These are phyloP conservation scores for Hyles euphorbiae DNA, from an alignment of 1,140 invertebrate genomes.

Conservation along the genomic window DNA sequence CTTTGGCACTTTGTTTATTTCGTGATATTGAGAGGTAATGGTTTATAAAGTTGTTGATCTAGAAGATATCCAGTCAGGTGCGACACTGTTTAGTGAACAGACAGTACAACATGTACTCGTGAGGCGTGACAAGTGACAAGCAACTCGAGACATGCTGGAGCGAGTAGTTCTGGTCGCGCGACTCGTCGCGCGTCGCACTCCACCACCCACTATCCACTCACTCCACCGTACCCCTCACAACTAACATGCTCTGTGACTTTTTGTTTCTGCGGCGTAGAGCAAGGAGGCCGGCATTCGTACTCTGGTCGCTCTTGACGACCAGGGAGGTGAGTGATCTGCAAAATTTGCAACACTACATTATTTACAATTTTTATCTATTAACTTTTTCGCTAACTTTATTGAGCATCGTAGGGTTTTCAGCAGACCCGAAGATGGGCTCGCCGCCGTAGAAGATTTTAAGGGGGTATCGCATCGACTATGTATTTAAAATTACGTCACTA, in stretches of 20 bases:
- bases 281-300: slow-evolving; percentile 99
- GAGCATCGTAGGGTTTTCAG: slow-evolving; percentile 69
- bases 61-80: slow-evolving; percentile 31
- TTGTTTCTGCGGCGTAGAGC: slow-evolving; percentile 91
- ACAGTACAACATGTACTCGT: slow-evolving; percentile 35
- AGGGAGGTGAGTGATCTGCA: slow-evolving; percentile 94
- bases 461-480: slow-evolving; percentile 55
- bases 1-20: slow-evolving; percentile 31
- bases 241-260: slow-evolving; percentile 77
- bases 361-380: slow-evolving; percentile 73
- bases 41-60: slow-evolving; percentile 1
- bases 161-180: neutral
- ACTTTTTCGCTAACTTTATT: slow-evolving; percentile 68
- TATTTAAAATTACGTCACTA: slow-evolving; percentile 60
- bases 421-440: slow-evolving; percentile 54
- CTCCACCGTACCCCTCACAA: slow-evolving; percentile 72
- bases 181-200: slow-evolving; percentile 2
- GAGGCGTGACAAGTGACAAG: slow-evolving; percentile 20
- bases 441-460: slow-evolving; percentile 52
- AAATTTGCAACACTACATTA: slow-evolving; percentile 73
- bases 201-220: slow-evolving; percentile 45
- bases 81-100: slow-evolving; percentile 34
- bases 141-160: neutral
- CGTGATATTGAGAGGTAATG: neutral
- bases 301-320: slow-evolving; percentile 98